Conservation (phyloP, 2,113 vertebrate species). For the Cephalopholis sonnerati region DNA sequence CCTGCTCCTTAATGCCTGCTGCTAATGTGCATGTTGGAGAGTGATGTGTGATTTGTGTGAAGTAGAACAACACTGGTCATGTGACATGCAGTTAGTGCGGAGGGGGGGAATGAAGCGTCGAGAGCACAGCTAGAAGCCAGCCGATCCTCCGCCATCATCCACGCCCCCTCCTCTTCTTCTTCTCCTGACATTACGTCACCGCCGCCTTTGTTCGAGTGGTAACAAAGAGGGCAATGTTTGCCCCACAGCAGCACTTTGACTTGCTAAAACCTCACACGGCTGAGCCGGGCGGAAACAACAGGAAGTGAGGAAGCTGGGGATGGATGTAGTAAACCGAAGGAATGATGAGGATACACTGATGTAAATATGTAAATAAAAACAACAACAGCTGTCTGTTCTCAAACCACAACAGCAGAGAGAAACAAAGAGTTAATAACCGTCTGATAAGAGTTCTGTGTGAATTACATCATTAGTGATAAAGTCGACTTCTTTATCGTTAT, state of each 20-base stretch:
- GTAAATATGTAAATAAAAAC: neutral
- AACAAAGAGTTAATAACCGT: neutral
- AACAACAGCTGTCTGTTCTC: neutral
- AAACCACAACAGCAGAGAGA: neutral
- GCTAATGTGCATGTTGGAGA: conserved; percentile 16
- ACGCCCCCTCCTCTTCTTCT: conserved; percentile 1
- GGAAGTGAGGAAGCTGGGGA: neutral
- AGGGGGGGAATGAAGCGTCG: neutral
- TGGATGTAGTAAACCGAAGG: neutral
- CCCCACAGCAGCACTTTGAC: conserved; percentile 55
- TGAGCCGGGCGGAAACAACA: conserved; percentile 11
- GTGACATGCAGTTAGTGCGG: conserved; percentile 39
- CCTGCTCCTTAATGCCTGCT: neutral
- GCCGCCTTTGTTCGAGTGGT: conserved; percentile 76
- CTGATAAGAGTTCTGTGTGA: neutral
- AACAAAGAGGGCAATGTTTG: conserved; percentile 84
- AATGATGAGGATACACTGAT: neutral
- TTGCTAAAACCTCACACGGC: conserved; percentile 40
- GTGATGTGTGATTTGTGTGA: neutral
- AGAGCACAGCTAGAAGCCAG: conserved; percentile 6
- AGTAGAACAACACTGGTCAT: conserved; percentile 19
- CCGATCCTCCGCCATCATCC: conserved; percentile 24
- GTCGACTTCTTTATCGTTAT: neutral
- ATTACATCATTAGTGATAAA: neutral
- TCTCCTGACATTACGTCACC: conserved; percentile 71